Evolutionary conservation across 2,888 invertebrate genomes (phyloP).

Genomic region (Pyrocoelia pectoralis): DNA sequence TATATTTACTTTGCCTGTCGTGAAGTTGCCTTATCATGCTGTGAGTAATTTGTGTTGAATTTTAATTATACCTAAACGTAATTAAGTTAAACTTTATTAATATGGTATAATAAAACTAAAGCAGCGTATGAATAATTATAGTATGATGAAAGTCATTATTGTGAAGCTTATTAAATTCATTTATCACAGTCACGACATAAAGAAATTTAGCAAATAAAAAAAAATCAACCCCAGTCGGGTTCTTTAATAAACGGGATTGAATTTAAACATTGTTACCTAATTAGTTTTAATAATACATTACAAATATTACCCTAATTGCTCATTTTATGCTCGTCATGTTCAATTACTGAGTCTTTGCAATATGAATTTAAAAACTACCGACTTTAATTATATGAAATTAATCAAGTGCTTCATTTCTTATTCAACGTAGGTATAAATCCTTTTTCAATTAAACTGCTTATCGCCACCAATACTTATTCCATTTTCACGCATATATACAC

Average conservation of each 20-base stretch:
- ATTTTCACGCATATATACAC: too few species aligned
- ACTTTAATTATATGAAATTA: too few species aligned
- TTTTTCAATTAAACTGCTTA: too few species aligned
- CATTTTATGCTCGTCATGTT: not conserved
- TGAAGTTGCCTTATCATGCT: constrained; percentile 32
- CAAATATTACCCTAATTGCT: not conserved
- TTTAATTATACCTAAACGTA: constrained; percentile 31
- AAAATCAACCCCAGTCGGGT: not conserved
- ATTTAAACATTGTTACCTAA: not conserved
- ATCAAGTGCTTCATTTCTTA: too few species aligned
- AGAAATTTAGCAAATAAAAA: constrained; percentile 1
- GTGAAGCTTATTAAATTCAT: constrained; percentile 32
- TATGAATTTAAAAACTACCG: too few species aligned
- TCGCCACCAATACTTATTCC: too few species aligned
- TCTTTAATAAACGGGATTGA: not conserved
- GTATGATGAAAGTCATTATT: constrained; percentile 22
- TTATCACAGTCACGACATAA: constrained; percentile 22
- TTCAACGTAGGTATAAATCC: too few species aligned
- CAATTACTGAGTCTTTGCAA: not conserved
- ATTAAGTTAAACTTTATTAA: constrained; percentile 32
- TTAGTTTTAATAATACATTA: not conserved
- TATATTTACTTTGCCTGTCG: constrained; percentile 19
- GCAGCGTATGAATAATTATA: constrained; percentile 26
- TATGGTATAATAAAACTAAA: constrained; percentile 28
- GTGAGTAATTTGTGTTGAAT: constrained; percentile 30